Percentiles rank a stretch among this genome's conserved stretches.
phyloP scores from a whole-genome alignment of 2,113 vertebrate species.

The Leptobrachium ailaonicum region DNA sequence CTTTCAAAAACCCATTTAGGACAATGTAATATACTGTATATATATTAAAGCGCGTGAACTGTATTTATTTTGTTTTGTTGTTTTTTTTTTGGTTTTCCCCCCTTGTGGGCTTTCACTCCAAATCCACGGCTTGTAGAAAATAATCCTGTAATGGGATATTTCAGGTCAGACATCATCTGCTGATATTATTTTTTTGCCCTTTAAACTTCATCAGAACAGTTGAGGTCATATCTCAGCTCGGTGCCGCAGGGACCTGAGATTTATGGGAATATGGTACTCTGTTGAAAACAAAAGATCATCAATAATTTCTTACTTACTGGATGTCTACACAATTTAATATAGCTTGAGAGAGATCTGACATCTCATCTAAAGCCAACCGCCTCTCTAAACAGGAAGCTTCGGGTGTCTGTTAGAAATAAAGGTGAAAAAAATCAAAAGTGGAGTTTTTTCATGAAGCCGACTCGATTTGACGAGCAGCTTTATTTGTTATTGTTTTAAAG shows the following conservation, averaged over 20 bases:
- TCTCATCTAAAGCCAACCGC: conserved; percentile 30
- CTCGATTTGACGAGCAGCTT: background rate
- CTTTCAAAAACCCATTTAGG: too few relatives aligned
- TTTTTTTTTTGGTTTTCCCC: background rate
- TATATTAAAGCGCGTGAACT: background rate
- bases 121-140: conserved; percentile 13
- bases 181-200: conserved; percentile 48
- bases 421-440: conserved; percentile 31
- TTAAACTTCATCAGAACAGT: conserved; percentile 31
- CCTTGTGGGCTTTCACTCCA: background rate
- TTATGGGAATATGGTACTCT: conserved; percentile 42
- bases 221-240: conserved; percentile 35
- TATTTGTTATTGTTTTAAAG: background rate
- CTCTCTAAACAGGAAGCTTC: conserved; percentile 21
- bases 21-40: background rate
- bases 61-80: background rate
- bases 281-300: conserved; percentile 47
- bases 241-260: conserved; percentile 34
- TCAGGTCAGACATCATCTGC: conserved; percentile 32
- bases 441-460: background rate
- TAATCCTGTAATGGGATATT: conserved; percentile 29
- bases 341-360: conserved; percentile 38
- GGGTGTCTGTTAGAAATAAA: conserved; percentile 30
- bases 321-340: conserved; percentile 48
- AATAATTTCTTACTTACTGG: conserved; percentile 41